These are phyloP conservation scores for Capreolus pygargus DNA, from an alignment of 2,113 vertebrate genomes.

Conservation along the genomic window DNA sequence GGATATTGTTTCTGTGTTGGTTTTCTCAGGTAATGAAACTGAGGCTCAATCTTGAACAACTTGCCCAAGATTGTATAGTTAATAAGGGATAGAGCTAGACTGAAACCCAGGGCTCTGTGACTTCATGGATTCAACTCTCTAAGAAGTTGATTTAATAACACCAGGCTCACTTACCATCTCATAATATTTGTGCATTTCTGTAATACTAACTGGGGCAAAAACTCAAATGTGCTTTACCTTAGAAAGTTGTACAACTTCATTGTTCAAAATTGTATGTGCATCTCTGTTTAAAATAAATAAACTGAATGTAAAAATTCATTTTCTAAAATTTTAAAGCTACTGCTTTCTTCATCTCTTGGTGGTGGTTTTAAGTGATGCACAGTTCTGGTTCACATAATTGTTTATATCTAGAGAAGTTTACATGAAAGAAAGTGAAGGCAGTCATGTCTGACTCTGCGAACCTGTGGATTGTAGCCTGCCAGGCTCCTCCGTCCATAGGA, in stretches of 20 bases:
- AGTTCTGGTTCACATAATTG: background rate
- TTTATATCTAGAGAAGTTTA: background rate
- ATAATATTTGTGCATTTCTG: background rate
- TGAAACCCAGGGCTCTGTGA: background rate
- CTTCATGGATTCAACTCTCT: background rate
- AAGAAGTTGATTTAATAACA: background rate
- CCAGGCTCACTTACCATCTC: background rate
- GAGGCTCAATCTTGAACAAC: background rate
- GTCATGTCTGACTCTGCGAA: fast-evolving
- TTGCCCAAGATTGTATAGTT: background rate
- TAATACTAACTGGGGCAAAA: background rate
- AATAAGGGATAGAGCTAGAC: background rate
- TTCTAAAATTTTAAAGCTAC: background rate
- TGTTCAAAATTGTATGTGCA: background rate
- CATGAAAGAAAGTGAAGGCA: background rate
- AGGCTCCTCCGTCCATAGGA: background rate
- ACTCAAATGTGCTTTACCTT: background rate
- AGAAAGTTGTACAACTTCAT: background rate
- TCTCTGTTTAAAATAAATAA: background rate
- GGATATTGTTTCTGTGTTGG: background rate
- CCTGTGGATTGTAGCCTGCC: background rate
- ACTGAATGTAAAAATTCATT: background rate
- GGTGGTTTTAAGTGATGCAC: background rate
- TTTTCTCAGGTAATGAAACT: background rate
- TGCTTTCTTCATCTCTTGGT: background rate